Evolutionary conservation across 2,113 vertebrate genomes (phyloP).

Genomic region (Hippocampus zosterae): DNA sequence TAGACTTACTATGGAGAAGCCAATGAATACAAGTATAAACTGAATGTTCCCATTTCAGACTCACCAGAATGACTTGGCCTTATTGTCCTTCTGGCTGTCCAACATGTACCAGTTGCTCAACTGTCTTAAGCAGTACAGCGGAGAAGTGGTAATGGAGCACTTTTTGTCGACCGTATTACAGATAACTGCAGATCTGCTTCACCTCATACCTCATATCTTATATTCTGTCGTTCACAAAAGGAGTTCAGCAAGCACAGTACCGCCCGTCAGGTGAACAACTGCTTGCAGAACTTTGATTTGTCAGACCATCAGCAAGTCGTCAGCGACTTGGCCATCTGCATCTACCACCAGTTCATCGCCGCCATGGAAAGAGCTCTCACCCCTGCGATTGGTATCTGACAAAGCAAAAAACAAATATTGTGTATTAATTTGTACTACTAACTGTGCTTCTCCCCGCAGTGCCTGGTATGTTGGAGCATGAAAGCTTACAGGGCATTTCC

Average conservation of each 20-base stretch:
- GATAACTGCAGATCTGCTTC: background rate
- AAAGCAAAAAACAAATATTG: background rate
- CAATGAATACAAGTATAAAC: background rate
- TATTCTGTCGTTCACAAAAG: constrained; percentile 54
- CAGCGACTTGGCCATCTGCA: constrained; percentile 89
- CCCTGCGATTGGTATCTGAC: constrained; percentile 82
- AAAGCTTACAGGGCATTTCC: constrained; percentile 94
- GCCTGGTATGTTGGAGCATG: constrained; percentile 90
- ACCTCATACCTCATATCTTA: background rate
- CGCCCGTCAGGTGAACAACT: constrained; percentile 86
- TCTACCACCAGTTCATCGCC: constrained; percentile 85
- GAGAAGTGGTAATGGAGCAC: constrained; percentile 83
- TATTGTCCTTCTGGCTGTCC: constrained; percentile 93
- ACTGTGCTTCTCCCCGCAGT: constrained; percentile 65
- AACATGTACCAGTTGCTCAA: constrained; percentile 90
- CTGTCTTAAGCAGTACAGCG: constrained; percentile 96
- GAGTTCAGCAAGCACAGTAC: constrained; percentile 86
- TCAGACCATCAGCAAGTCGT: constrained; percentile 92
- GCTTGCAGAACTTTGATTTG: constrained; percentile 90
- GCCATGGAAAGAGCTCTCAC: constrained; percentile 84
- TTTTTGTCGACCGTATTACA: background rate
- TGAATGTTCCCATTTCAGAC: constrained; percentile 68
- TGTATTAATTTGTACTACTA: background rate
- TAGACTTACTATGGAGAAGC: background rate
- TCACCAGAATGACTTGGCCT: constrained; percentile 83